Conservation (phyloP, 2,797 vertebrate genomes). For the Aselliscus stoliczkanus region DNA sequence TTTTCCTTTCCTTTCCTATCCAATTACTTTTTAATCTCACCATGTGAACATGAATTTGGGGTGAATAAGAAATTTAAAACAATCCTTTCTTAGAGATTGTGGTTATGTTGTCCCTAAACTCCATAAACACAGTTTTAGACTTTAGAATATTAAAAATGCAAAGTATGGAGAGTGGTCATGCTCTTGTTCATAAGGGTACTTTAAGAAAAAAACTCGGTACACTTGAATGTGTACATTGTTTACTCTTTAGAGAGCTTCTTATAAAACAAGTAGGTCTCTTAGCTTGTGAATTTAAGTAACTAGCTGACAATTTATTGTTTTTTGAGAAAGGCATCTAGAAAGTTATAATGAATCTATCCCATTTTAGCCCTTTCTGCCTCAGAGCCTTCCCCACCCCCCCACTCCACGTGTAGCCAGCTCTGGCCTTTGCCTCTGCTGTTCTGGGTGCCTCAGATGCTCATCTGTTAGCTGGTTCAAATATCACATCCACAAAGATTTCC, state of each 20-base stretch:
- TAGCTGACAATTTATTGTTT: not conserved
- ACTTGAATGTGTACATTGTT: not conserved
- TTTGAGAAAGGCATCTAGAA: constrained; percentile 5
- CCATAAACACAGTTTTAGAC: not conserved
- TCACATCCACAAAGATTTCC: not conserved
- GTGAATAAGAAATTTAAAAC: constrained; percentile 50
- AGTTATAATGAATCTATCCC: not conserved
- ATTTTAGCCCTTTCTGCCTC: not conserved
- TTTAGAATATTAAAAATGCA: not conserved
- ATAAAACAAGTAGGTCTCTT: not conserved
- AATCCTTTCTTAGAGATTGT: not conserved
- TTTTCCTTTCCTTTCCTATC: not conserved
- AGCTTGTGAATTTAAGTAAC: not conserved
- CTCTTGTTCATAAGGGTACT: not conserved
- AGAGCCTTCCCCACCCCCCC: not conserved
- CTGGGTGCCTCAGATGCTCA: not conserved
- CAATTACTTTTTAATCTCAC: not conserved
- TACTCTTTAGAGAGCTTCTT: constrained; percentile 6
- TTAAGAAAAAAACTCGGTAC: not conserved
- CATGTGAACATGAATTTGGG: not conserved
- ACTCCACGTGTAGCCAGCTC: not conserved
- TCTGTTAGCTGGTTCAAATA: not conserved
- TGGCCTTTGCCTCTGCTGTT: not conserved
- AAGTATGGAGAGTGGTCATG: not conserved
- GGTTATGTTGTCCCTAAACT: not conserved